A percentile compares a stretch with the other conserved stretches of the same genome.
Evolutionary conservation across 2,113 vertebrate genomes (phyloP).

Genomic region (Nannobrachium achirus): DNA sequence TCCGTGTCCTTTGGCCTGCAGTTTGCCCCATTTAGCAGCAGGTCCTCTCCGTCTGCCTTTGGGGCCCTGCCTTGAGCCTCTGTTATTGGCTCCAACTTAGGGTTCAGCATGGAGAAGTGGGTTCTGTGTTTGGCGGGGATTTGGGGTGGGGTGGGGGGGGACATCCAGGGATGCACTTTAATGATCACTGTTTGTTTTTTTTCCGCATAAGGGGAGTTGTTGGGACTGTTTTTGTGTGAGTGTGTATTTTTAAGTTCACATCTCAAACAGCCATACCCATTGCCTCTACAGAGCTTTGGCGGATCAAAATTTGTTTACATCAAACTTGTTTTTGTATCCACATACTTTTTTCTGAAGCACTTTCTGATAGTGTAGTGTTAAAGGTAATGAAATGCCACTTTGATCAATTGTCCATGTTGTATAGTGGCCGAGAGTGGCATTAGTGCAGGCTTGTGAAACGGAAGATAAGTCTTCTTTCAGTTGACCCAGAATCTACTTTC

Average conservation of each 20-base stretch:
- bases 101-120: constrained; percentile 14
- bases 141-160: constrained; percentile 19
- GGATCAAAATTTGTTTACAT: constrained; percentile 79
- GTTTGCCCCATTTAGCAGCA: constrained; percentile 45
- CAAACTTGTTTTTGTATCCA: constrained; percentile 64
- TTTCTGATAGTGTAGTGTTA: constrained; percentile 77
- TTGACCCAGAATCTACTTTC: constrained; percentile 31
- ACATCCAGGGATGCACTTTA: constrained; percentile 80
- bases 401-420: constrained; percentile 65
- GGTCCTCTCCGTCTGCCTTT: constrained; percentile 49
- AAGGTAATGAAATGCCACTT: constrained; percentile 73
- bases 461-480: constrained; percentile 43
- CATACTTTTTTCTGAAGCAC: constrained; percentile 78
- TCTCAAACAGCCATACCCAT: constrained; percentile 76
- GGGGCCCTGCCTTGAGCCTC: constrained; percentile 29
- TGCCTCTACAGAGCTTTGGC: constrained; percentile 68
- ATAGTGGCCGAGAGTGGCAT: constrained; percentile 57
- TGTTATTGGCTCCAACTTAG: constrained; percentile 52
- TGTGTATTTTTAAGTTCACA: constrained; percentile 58
- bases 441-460: constrained; percentile 62
- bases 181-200: constrained; percentile 65
- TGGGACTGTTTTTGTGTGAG: constrained; percentile 40
- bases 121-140: neutral
- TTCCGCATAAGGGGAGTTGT: constrained; percentile 21
- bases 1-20: constrained; percentile 56